phyloP scores from a whole-genome alignment of 2,888 invertebrate genomes.

The Sialis fuliginosa region DNA sequence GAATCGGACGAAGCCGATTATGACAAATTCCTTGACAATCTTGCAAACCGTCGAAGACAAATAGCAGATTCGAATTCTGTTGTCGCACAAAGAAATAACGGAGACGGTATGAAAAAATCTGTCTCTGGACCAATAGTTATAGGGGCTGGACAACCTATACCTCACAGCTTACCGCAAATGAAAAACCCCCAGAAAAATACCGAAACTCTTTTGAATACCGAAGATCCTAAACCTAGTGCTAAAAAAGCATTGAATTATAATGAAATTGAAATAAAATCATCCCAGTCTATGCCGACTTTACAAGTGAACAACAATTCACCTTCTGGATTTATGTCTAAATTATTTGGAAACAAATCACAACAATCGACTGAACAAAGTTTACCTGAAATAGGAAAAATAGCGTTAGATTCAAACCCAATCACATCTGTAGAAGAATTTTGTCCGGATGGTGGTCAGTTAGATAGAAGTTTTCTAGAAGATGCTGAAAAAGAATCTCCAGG shows the following conservation, averaged over 20 bases:
- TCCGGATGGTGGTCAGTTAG: conserved; percentile 55
- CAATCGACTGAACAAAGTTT: conserved; percentile 19
- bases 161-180: conserved; percentile 16
- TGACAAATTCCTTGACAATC: conserved; percentile 50
- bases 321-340: conserved; percentile 21
- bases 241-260: conserved; percentile 12
- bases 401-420: conserved; percentile 13
- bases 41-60: conserved; percentile 56
- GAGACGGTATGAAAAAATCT: conserved; percentile 22
- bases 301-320: conserved; percentile 12
- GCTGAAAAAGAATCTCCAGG: conserved; percentile 20
- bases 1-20: conserved; percentile 64
- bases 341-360: conserved; percentile 20
- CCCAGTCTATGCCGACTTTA: conserved; percentile 1
- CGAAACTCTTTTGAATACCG: not conserved
- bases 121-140: conserved; percentile 26
- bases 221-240: not conserved
- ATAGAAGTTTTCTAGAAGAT: conserved; percentile 61
- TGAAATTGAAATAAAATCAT: conserved; percentile 10
- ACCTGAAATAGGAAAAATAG: not conserved
- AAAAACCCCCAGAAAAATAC: conserved; percentile 4
- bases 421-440: conserved; percentile 52
- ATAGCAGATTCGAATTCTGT: conserved; percentile 42
- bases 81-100: conserved; percentile 14
- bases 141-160: conserved; percentile 26